phyloP scores from a whole-genome alignment of 2,113 vertebrate genomes.

The Lucifuga dentata region DNA sequence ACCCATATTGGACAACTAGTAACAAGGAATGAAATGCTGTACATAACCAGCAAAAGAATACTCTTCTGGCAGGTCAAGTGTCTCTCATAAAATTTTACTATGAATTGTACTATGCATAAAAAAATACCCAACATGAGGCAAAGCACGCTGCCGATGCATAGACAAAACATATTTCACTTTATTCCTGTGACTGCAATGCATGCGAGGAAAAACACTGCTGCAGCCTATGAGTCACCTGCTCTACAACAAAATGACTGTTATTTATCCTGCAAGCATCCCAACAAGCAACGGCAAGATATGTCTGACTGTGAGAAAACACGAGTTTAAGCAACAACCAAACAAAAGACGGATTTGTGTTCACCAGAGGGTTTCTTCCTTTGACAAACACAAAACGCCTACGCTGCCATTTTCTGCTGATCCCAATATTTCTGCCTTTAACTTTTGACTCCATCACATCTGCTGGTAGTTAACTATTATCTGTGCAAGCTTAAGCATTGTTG shows the following conservation, averaged over 20 bases:
- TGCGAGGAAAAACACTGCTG: neutral
- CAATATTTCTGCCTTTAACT: slow-evolving; percentile 19
- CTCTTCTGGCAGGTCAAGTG: too few relatives aligned
- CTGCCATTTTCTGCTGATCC: slow-evolving; percentile 31
- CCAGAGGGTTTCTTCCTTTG: slow-evolving; percentile 2
- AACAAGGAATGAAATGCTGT: too few relatives aligned
- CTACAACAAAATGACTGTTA: neutral
- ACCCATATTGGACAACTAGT: too few relatives aligned
- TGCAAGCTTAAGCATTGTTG: slow-evolving; percentile 35
- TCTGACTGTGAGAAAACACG: slow-evolving; percentile 2
- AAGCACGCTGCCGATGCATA: neutral
- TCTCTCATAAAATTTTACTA: too few relatives aligned
- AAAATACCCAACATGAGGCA: too few relatives aligned
- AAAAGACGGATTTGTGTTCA: neutral
- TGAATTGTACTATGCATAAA: too few relatives aligned
- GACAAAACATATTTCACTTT: neutral
- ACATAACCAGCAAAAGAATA: too few relatives aligned
- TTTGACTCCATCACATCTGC: slow-evolving; percentile 45
- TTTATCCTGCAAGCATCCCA: neutral
- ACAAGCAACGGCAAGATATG: neutral
- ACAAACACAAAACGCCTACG: slow-evolving; percentile 17
- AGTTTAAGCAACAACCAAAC: slow-evolving; percentile 16
- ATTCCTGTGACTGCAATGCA: neutral
- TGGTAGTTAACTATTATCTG: slow-evolving; percentile 49
- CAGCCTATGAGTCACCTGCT: slow-evolving; percentile 10